A percentile compares a stretch with the other conserved stretches of the same genome.
Conservation (phyloP, 1,140 invertebrate genomes). For the Diachasma alloeum region DNA sequence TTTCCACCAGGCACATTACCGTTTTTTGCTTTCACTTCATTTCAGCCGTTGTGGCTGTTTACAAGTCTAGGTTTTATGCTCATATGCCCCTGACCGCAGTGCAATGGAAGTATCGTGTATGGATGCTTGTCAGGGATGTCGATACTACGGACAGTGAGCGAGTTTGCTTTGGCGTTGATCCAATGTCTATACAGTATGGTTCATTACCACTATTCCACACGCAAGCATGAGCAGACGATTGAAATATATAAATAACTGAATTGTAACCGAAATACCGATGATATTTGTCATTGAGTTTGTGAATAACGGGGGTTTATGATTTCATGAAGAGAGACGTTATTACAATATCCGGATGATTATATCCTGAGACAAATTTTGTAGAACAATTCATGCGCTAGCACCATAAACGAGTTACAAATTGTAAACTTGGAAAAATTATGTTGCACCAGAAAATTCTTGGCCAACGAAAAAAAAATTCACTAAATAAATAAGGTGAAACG, state of each 20-base stretch:
- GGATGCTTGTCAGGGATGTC: slow-evolving; percentile 18
- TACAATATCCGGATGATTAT: no score
- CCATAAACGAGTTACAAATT: no score
- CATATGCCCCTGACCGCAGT: neutral
- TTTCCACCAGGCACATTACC: neutral
- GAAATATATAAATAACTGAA: neutral
- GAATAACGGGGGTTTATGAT: neutral
- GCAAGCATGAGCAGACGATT: neutral
- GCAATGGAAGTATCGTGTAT: slow-evolving; percentile 3
- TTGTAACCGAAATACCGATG: neutral
- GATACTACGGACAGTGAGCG: slow-evolving; percentile 26
- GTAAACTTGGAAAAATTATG: no score
- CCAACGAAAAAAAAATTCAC: no score
- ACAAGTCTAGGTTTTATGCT: neutral
- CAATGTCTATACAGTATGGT: slow-evolving; percentile 49
- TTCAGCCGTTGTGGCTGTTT: neutral
- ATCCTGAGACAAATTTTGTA: no score
- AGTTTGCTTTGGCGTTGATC: slow-evolving; percentile 47
- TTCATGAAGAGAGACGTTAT: no score
- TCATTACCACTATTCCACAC: slow-evolving; percentile 55
- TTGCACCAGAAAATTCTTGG: no score
- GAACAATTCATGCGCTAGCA: no score
- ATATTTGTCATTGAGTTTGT: neutral
- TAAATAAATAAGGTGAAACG: no score
- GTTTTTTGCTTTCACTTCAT: neutral